phyloP scores from a whole-genome alignment of 2,888 invertebrate species.

The Fragum sueziense region DNA sequence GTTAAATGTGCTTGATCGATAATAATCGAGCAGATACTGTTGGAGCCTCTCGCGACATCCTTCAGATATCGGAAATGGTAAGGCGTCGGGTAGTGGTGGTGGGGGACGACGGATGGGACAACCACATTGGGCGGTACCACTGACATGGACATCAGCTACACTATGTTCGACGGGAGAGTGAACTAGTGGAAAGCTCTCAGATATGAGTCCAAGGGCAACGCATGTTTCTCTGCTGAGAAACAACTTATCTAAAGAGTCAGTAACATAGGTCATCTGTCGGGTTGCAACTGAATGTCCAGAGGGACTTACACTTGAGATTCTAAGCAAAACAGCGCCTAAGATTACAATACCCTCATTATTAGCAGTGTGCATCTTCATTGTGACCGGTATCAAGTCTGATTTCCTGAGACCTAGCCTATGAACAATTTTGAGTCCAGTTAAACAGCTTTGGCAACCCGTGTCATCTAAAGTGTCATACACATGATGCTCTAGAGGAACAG shows the following conservation, averaged over 20 bases:
- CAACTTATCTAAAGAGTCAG: constrained; percentile 61
- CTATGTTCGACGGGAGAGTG: neutral
- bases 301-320: constrained; percentile 48
- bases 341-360: constrained; percentile 65
- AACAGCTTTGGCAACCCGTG: constrained; percentile 65
- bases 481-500: constrained; percentile 57
- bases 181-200: constrained; percentile 52
- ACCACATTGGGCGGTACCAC: constrained; percentile 9
- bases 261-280: constrained; percentile 67
- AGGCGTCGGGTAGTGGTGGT: constrained; percentile 45
- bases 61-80: constrained; percentile 60
- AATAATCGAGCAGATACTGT: constrained; percentile 59
- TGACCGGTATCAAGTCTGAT: constrained; percentile 67
- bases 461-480: constrained; percentile 53
- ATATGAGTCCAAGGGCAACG: constrained; percentile 60
- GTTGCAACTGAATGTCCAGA: constrained; percentile 50
- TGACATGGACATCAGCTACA: neutral
- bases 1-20: constrained; percentile 69
- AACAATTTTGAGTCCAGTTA: constrained; percentile 61
- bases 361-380: constrained; percentile 68
- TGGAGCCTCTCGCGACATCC: constrained; percentile 49
- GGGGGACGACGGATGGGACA: constrained; percentile 36
- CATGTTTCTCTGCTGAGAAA: constrained; percentile 69
- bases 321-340: constrained; percentile 64
- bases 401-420: constrained; percentile 56